Evolutionary conservation across 2,888 invertebrate species (phyloP).

Genomic region (Pachymerium ferrugineum): DNA sequence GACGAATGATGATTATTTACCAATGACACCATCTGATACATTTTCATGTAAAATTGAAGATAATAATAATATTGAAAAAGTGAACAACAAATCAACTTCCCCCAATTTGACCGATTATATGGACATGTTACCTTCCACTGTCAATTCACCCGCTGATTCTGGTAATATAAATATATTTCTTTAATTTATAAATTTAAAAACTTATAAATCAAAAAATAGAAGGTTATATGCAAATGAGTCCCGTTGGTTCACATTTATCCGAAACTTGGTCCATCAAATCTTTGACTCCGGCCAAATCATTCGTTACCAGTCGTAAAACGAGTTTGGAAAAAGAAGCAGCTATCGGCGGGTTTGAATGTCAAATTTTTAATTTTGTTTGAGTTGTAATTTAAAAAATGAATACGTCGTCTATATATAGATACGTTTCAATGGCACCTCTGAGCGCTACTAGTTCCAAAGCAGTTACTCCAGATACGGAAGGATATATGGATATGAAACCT

Average conservation of each 20-base stretch:
- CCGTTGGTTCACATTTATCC: conserved; percentile 39
- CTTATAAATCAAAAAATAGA: conserved; percentile 38
- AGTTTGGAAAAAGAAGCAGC: conserved; percentile 45
- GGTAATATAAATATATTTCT: neutral
- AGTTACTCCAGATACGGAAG: conserved; percentile 44
- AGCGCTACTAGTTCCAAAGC: conserved; percentile 39
- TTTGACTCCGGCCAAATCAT: conserved; percentile 32
- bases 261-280: conserved; percentile 37
- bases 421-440: conserved; percentile 63
- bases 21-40: conserved; percentile 32
- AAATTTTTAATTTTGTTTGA: conserved; percentile 36
- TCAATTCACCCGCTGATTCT: conserved; percentile 49
- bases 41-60: neutral
- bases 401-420: no score
- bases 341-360: conserved; percentile 37
- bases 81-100: neutral
- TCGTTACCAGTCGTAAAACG: conserved; percentile 28
- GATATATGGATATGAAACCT: conserved; percentile 61
- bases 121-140: conserved; percentile 54
- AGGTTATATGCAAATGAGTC: conserved; percentile 56
- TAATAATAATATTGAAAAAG: no score
- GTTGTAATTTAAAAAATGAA: conserved; percentile 31
- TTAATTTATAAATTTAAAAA: neutral
- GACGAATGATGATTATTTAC: conserved; percentile 27
- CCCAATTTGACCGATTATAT: conserved; percentile 46